phyloP scores from a whole-genome alignment of 2,797 vertebrate species.

The Hoplostethus atlanticus region DNA sequence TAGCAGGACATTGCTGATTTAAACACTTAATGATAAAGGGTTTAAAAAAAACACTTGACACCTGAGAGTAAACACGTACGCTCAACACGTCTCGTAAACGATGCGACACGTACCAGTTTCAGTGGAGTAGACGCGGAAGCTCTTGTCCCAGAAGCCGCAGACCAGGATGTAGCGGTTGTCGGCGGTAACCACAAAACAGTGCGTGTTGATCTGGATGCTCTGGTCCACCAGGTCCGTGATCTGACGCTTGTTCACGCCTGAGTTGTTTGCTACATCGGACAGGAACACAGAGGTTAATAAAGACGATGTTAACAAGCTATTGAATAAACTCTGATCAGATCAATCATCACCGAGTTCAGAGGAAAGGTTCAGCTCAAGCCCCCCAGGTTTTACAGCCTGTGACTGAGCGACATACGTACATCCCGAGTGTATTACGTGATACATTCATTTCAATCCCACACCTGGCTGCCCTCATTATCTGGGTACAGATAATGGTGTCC shows the following conservation, averaged over 20 bases:
- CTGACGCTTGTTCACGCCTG: conserved; percentile 96
- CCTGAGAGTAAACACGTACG: background rate
- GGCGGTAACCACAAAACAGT: conserved; percentile 99
- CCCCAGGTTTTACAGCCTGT: background rate
- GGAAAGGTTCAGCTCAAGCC: background rate
- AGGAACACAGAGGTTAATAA: conserved; percentile 11
- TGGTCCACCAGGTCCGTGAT: conserved; percentile 99
- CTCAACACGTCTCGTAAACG: background rate
- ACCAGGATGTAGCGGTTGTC: conserved; percentile 99
- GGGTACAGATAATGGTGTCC: conserved; percentile 3
- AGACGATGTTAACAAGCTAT: background rate
- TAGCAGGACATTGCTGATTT: too few species aligned
- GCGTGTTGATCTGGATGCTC: conserved; percentile 99
- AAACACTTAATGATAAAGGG: background rate
- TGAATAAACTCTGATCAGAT: background rate
- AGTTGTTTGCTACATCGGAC: conserved; percentile 90
- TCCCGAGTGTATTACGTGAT: conserved; percentile 1
- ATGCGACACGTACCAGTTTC: conserved; percentile 89
- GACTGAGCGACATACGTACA: conserved; percentile 7
- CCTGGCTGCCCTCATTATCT: conserved; percentile 17
- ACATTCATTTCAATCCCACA: conserved; percentile 7
- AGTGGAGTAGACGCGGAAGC: conserved; percentile 98
- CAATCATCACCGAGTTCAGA: background rate
- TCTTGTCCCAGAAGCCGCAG: conserved; percentile 99
- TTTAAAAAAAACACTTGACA: background rate